Conservation (phyloP, 2,113 vertebrate genomes). For the Strigops habroptila region DNA sequence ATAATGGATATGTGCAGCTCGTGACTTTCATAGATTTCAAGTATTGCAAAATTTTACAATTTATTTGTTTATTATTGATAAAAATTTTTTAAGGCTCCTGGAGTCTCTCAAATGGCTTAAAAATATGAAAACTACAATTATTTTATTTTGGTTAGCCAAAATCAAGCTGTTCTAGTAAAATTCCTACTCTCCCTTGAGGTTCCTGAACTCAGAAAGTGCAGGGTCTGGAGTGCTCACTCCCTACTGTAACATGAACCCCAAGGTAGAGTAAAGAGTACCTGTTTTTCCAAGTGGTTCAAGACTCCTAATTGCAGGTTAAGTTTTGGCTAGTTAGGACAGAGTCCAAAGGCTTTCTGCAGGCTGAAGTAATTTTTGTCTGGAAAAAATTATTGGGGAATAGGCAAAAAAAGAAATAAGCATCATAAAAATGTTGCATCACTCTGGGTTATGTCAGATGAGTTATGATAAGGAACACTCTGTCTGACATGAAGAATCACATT, state of each 20-base stretch:
- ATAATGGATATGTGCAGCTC: neutral
- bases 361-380: slow-evolving; percentile 46
- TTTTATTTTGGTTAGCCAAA: neutral
- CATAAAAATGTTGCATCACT: slow-evolving; percentile 33
- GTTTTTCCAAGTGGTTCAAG: slow-evolving; percentile 40
- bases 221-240: slow-evolving; percentile 24
- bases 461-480: slow-evolving; percentile 24
- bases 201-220: neutral
- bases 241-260: slow-evolving; percentile 15
- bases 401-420: neutral
- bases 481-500: neutral
- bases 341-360: slow-evolving; percentile 3
- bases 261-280: slow-evolving; percentile 18
- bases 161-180: neutral
- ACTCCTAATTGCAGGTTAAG: slow-evolving; percentile 34
- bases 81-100: slow-evolving; percentile 3
- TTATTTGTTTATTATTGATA: slow-evolving; percentile 7
- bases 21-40: neutral
- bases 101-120: neutral
- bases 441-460: slow-evolving; percentile 28
- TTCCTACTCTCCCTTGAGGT: neutral
- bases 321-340: slow-evolving; percentile 31
- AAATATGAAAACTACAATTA: neutral
- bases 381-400: neutral
- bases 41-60: neutral